These are phyloP conservation scores for Taenaris catops DNA, from an alignment of 2,888 invertebrate genomes.

Conservation along the genomic window DNA sequence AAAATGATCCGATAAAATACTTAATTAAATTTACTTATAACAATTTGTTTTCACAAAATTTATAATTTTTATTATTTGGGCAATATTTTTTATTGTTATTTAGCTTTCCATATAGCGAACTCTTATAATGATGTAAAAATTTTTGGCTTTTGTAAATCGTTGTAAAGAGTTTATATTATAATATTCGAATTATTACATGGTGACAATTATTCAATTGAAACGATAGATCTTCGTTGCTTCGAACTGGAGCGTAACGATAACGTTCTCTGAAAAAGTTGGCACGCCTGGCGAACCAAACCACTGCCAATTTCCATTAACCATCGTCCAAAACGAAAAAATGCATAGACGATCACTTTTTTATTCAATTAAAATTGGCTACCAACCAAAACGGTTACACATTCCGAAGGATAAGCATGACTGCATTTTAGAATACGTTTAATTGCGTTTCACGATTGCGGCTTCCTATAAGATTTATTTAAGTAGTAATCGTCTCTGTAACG, in stretches of 20 bases:
- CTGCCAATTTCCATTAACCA: constrained; percentile 80
- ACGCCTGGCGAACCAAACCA: constrained; percentile 66
- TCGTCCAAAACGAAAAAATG: constrained; percentile 79
- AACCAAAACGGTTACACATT: constrained; percentile 38
- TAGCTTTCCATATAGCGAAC: too few relatives aligned
- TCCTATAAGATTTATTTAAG: constrained; percentile 27
- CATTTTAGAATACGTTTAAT: constrained; percentile 27
- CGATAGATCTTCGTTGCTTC: constrained; percentile 65
- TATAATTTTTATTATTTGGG: too few relatives aligned
- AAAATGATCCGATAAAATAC: too few relatives aligned
- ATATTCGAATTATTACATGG: too few relatives aligned
- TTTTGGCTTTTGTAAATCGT: too few relatives aligned
- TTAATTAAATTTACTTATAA: too few relatives aligned
- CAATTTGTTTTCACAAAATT: too few relatives aligned
- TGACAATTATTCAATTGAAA: constrained; percentile 74
- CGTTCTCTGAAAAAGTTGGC: constrained; percentile 77
- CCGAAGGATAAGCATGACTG: constrained; percentile 28
- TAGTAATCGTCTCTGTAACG: neutral
- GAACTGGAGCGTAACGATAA: constrained; percentile 73
- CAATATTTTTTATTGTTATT: too few relatives aligned
- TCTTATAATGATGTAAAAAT: too few relatives aligned
- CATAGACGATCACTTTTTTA: constrained; percentile 78
- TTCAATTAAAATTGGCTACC: constrained; percentile 77
- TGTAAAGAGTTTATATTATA: too few relatives aligned
- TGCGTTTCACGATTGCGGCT: constrained; percentile 22